A percentile compares a stretch with the other conserved stretches of the same genome.
phyloP scores from a whole-genome alignment of 2,797 vertebrate species.

The Australoheros facetus region DNA sequence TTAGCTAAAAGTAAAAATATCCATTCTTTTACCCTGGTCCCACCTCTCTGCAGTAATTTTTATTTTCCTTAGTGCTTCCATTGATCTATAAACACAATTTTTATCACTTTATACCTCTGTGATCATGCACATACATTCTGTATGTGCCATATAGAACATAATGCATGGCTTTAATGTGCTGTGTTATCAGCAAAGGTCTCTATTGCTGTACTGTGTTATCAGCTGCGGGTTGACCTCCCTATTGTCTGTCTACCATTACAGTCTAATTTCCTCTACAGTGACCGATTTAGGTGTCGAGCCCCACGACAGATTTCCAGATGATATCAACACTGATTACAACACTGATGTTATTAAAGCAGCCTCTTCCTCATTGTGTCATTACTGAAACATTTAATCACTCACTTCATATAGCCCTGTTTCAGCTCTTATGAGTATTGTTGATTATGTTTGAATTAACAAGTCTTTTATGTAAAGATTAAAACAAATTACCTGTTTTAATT shows the following conservation, averaged over 20 bases:
- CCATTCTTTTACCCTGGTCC: slow-evolving; percentile 37
- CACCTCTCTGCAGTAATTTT: slow-evolving; percentile 24
- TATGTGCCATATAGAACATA: slow-evolving; percentile 17
- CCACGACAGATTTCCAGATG: slow-evolving; percentile 60
- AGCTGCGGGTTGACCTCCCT: slow-evolving; percentile 55
- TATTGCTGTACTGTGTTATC: slow-evolving; percentile 25
- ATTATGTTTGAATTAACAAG: not conserved
- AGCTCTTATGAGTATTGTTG: not conserved
- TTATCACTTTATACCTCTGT: slow-evolving; percentile 7
- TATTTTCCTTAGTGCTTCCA: slow-evolving; percentile 40
- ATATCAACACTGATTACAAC: slow-evolving; percentile 71
- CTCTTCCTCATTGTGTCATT: slow-evolving; percentile 65
- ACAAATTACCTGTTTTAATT: not conserved
- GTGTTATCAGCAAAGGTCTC: slow-evolving; percentile 17
- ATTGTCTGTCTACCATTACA: slow-evolving; percentile 55
- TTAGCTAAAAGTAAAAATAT: slow-evolving; percentile 64
- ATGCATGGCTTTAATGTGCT: slow-evolving; percentile 6
- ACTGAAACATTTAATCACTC: slow-evolving; percentile 62
- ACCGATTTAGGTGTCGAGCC: slow-evolving; percentile 57
- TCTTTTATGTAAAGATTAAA: not conserved
- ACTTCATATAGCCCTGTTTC: slow-evolving; percentile 41
- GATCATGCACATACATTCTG: not conserved
- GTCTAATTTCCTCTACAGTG: slow-evolving; percentile 63
- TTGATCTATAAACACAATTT: slow-evolving; percentile 51
- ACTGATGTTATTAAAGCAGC: slow-evolving; percentile 65